Conservation (phyloP, 2,888 invertebrate species). For the Torymus auratus region DNA sequence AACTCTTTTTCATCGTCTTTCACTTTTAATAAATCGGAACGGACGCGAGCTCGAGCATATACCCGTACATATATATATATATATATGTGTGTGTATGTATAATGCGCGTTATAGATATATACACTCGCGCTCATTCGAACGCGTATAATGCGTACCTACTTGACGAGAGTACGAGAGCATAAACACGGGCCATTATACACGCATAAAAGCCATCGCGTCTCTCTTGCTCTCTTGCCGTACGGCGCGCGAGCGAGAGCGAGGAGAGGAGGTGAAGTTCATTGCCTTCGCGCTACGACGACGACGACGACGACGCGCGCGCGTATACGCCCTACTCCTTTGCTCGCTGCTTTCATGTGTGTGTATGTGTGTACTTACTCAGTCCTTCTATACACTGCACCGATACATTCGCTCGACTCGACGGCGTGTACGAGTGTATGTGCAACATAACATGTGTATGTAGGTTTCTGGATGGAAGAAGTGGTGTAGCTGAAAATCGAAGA, state of each 20-base stretch:
- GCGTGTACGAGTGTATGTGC: too few relatives aligned
- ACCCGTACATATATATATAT: neutral
- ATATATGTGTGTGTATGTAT: slow-evolving; percentile 54
- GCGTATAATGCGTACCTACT: slow-evolving; percentile 61
- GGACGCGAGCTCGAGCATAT: slow-evolving; percentile 47
- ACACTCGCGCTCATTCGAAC: slow-evolving; percentile 40
- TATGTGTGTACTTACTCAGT: too few relatives aligned
- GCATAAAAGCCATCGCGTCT: slow-evolving; percentile 72
- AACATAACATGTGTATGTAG: too few relatives aligned
- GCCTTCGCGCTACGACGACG: slow-evolving; percentile 66
- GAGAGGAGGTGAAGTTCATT: slow-evolving; percentile 76
- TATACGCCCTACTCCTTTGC: slow-evolving; percentile 28
- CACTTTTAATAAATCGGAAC: slow-evolving; percentile 55
- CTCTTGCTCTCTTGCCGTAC: slow-evolving; percentile 16
- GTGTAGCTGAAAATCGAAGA: too few relatives aligned
- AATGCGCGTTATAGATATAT: slow-evolving; percentile 25
- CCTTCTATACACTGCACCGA: too few relatives aligned
- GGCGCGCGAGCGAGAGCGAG: slow-evolving; percentile 39
- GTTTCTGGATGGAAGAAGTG: too few relatives aligned
- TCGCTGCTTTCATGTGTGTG: neutral
- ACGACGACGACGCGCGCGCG: slow-evolving; percentile 6
- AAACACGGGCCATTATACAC: slow-evolving; percentile 75
- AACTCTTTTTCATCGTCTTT: slow-evolving; percentile 48
- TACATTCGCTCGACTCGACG: too few relatives aligned
- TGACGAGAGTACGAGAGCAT: slow-evolving; percentile 64